Evolutionary conservation across 1,140 invertebrate species (phyloP).

Genomic region (Bombus balteatus): DNA sequence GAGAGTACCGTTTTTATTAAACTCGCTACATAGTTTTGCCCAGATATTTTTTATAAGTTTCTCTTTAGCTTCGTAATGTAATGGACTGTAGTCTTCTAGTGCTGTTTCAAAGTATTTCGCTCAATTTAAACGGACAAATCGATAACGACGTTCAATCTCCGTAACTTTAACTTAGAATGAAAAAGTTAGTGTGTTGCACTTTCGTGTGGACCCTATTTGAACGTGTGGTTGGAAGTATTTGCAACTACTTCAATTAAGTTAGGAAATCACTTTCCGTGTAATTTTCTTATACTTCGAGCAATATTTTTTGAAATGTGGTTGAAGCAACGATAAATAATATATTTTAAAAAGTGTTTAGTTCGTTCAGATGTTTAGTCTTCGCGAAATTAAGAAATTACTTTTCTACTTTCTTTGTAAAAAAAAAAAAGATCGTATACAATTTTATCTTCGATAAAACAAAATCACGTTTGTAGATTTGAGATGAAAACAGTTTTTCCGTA

Average conservation of each 20-base stretch:
- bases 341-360: no score
- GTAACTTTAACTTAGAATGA: constrained; percentile 18
- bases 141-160: constrained; percentile 17
- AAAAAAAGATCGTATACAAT: no score
- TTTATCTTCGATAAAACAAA: no score
- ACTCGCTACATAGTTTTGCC: background rate
- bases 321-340: no score
- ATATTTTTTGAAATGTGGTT: background rate
- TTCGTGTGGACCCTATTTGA: background rate
- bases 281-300: background rate
- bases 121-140: constrained; percentile 3
- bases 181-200: constrained; percentile 17
- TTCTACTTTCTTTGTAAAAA: no score
- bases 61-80: background rate
- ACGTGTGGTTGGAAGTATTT: constrained; percentile 11
- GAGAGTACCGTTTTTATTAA: background rate
- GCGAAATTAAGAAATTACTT: no score
- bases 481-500: background rate
- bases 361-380: no score
- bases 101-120: background rate
- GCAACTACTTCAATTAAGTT: background rate
- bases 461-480: no score
- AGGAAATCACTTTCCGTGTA: background rate
- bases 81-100: no score
- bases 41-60: background rate